Evolutionary conservation across 2,113 vertebrate species (phyloP).

Genomic region (Tringa solitaria): DNA sequence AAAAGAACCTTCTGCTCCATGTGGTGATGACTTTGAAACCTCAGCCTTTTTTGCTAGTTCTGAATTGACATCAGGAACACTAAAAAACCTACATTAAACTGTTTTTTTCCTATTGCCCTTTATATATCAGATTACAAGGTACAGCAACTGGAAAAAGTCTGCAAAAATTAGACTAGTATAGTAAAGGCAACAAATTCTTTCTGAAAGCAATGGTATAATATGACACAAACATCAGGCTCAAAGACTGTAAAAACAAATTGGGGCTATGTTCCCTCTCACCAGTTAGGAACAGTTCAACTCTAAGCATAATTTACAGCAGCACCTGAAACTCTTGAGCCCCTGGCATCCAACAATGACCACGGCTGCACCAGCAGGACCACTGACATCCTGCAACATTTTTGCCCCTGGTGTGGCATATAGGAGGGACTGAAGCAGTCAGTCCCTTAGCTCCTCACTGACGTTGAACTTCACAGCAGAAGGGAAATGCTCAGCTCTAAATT

Average conservation of each 20-base stretch:
- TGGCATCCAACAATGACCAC: neutral
- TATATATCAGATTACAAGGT: neutral
- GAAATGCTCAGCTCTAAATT: neutral
- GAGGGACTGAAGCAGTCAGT: neutral
- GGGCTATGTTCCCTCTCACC: neutral
- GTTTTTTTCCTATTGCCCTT: neutral
- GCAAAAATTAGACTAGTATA: neutral
- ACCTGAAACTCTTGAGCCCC: neutral
- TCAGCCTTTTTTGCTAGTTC: neutral
- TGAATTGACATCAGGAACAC: neutral
- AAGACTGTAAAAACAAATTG: neutral
- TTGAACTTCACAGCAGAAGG: neutral
- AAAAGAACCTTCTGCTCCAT: neutral
- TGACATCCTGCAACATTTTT: rapidly evolving
- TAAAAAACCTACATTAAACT: neutral
- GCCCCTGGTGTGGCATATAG: rapidly evolving
- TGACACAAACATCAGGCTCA: neutral
- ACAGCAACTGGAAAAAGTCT: neutral
- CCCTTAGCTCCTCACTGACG: neutral
- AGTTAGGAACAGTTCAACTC: neutral
- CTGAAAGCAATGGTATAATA: neutral
- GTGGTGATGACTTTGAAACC: neutral
- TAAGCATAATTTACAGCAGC: neutral
- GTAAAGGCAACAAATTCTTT: neutral
- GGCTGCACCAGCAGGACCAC: neutral